Conservation (phyloP, 92 coral and sea anemone genomes). For the Porites cylindrica region DNA sequence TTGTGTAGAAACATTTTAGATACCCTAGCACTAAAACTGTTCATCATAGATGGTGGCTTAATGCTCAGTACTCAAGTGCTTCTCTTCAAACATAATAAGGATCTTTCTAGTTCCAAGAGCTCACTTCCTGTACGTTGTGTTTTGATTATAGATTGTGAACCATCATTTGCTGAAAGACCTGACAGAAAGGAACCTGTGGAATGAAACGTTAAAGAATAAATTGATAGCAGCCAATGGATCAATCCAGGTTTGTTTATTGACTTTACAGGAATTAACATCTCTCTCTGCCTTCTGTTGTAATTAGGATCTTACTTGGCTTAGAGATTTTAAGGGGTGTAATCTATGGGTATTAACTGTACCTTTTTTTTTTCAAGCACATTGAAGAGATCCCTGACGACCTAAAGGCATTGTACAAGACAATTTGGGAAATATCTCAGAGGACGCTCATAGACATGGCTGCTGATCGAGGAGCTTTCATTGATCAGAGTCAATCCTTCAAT, state of each 20-base stretch:
- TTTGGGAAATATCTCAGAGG: conserved; percentile 97
- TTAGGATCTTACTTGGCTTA: too few relatives aligned
- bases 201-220: conserved; percentile 87
- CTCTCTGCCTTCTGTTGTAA: too few relatives aligned
- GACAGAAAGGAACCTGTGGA: conserved; percentile 89
- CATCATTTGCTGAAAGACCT: conserved; percentile 91
- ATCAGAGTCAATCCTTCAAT: conserved; percentile 98
- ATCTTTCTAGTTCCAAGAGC: neutral
- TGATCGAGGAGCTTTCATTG: conserved; percentile 97
- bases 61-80: too few relatives aligned
- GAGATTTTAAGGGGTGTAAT: neutral
- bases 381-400: conserved; percentile 91
- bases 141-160: conserved; percentile 77
- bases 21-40: too few relatives aligned
- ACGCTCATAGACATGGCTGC: conserved; percentile 95
- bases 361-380: conserved; percentile 68
- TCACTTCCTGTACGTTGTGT: neutral
- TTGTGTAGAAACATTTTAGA: too few relatives aligned
- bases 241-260: conserved; percentile 76
- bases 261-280: neutral
- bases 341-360: neutral
- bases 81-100: too few relatives aligned
- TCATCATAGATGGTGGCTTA: too few relatives aligned
- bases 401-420: conserved; percentile 94
- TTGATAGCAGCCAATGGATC: conserved; percentile 92